phyloP scores from a whole-genome alignment of 1,140 invertebrate species.

The Meloidogyne chitwoodi region DNA sequence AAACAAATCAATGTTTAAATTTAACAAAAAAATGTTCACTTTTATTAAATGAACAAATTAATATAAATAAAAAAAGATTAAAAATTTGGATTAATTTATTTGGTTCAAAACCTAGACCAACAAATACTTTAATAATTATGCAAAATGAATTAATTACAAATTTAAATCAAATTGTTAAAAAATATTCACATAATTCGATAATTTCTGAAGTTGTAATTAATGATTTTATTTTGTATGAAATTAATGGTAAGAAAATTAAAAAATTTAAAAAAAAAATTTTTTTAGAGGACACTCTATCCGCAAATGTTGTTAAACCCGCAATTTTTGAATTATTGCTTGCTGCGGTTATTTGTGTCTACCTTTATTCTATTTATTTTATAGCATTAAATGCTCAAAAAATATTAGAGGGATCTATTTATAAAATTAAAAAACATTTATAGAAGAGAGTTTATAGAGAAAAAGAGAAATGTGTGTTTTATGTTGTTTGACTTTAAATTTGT shows the following conservation, averaged over 20 bases:
- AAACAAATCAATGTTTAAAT: constrained; percentile 17
- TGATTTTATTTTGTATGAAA: constrained; percentile 36
- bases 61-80: constrained; percentile 15
- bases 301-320: constrained; percentile 83
- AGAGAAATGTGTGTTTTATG: background rate
- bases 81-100: constrained; percentile 34
- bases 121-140: constrained; percentile 7
- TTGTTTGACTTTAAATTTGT: too few species aligned
- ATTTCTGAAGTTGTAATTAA: constrained; percentile 24
- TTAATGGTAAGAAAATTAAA: constrained; percentile 22
- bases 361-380: constrained; percentile 71
- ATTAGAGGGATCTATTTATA: constrained; percentile 13
- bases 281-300: constrained; percentile 46
- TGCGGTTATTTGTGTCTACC: constrained; percentile 75
- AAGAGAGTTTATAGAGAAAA: background rate
- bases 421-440: constrained; percentile 10
- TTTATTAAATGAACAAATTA: constrained; percentile 10
- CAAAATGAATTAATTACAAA: constrained; percentile 20
- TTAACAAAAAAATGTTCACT: constrained; percentile 28
- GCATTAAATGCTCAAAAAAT: constrained; percentile 31
- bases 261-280: constrained; percentile 5
- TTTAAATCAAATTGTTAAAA: constrained; percentile 32
- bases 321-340: constrained; percentile 92
- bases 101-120: constrained; percentile 36
- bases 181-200: constrained; percentile 21